Conservation (phyloP, 2,888 invertebrate genomes). For the Patella caerulea region DNA sequence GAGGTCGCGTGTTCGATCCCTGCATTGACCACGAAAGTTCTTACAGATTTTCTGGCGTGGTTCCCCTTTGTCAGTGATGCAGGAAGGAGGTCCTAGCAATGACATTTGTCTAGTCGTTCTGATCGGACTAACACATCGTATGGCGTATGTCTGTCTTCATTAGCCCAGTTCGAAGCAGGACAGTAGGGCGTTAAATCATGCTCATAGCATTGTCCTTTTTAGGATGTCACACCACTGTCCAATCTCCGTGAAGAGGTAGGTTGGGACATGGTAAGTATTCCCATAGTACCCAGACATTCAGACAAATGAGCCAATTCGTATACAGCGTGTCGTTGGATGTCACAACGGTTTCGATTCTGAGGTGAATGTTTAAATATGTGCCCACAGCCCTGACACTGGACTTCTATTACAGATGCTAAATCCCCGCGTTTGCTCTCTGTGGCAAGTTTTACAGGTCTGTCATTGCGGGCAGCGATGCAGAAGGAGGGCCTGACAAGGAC, state of each 20-base stretch:
- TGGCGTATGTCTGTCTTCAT: too few relatives aligned
- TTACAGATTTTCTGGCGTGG: too few relatives aligned
- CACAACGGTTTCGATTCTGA: not conserved
- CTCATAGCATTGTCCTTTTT: conserved; percentile 24
- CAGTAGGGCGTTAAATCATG: not conserved
- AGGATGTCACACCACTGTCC: conserved; percentile 24
- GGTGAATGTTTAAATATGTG: conserved; percentile 1
- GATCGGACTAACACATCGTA: too few relatives aligned
- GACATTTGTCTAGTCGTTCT: too few relatives aligned
- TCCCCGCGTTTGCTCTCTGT: not conserved
- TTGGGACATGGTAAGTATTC: conserved; percentile 23
- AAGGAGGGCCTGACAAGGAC: too few relatives aligned
- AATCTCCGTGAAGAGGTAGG: conserved; percentile 17
- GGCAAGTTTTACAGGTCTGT: not conserved
- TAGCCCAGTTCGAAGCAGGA: too few relatives aligned
- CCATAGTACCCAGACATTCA: conserved; percentile 32
- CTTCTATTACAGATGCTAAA: not conserved
- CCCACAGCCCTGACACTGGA: conserved; percentile 9
- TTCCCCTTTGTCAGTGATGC: too few relatives aligned
- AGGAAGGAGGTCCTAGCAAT: too few relatives aligned
- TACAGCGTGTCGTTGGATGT: conserved; percentile 36
- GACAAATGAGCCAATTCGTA: conserved; percentile 28
- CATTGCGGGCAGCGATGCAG: too few relatives aligned
- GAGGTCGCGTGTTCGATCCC: too few relatives aligned
- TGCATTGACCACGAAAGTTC: too few relatives aligned